Base-by-base conservation (phyloP, 2,797 vertebrate species). In the Macropodus opercularis region DNA sequence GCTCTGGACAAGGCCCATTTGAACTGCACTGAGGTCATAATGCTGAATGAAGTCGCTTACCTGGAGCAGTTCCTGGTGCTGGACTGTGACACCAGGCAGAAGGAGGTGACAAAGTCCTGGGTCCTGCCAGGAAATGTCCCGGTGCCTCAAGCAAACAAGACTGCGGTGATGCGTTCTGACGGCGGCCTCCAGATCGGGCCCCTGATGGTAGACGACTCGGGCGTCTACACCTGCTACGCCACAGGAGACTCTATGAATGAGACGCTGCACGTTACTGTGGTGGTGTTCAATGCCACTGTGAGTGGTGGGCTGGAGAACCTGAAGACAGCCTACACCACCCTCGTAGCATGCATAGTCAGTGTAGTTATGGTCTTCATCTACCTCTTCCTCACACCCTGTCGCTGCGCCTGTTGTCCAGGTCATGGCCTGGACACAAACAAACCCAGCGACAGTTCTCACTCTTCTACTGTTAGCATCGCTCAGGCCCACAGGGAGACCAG, bases 311-410 rank as follows among this genome's bases (percentile, higher is more conserved):
- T 94, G 3, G 96, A 98, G 62, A 93, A 93, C 42, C 89, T 99
- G 40, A 99, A 98, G 87, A 98, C 97, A 0, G 97, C 96, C 52
- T 98, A 98, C 81, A 99, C 97, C 82, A 98, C 97, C 0, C 91
- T 99, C 0, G 92, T 96, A 76, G 96, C 93, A 29, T 98, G 97
- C 40, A 88, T 97, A 85, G 87, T 96, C 69, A 98, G 95, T 35
- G 80, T 96, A 36, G 91, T 98, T 34, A 91, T 98, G 87, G 94
- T 99, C 29, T 90, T 98, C 53, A 92, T 98, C 85, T 99, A 98
- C 87, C 92, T 99, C 86, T 98, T 96, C 73, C 85, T 99, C 69
- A 98, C 96, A 0, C 97, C 97, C 0, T 98, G 95, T 65, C 93
- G 70, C 64, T 98, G 95, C 84, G 83, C 93, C 56, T 96, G 95